Evolutionary conservation across 2,113 vertebrate species (phyloP).

Genomic region (Tinamus guttatus): DNA sequence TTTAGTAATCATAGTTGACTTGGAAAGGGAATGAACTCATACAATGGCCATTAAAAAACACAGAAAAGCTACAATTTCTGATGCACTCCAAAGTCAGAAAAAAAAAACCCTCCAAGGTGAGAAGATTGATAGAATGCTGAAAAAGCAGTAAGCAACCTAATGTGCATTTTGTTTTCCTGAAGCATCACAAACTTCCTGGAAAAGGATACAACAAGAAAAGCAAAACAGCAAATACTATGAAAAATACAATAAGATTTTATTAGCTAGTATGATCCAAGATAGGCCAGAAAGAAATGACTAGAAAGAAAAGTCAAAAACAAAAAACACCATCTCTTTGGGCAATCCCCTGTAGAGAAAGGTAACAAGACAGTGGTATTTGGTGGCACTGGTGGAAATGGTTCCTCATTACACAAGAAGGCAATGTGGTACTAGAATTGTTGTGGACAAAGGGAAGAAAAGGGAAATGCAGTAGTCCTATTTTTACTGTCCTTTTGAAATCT

Average conservation of each 20-base stretch:
- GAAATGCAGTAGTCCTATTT: background rate
- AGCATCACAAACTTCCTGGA: background rate
- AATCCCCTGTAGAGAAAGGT: background rate
- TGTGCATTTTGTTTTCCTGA: background rate
- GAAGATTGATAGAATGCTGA: background rate
- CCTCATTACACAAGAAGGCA: background rate
- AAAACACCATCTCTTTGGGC: background rate
- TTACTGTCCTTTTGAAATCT: background rate
- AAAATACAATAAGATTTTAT: background rate
- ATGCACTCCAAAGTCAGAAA: background rate
- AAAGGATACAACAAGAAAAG: background rate
- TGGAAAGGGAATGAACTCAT: background rate
- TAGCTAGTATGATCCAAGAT: background rate
- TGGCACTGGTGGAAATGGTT: background rate
- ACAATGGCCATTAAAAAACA: background rate
- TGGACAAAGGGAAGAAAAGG: background rate
- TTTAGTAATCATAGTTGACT: background rate
- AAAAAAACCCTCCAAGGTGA: background rate
- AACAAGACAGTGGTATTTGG: accelerated
- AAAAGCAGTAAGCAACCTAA: background rate
- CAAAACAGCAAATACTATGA: background rate
- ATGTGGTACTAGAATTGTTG: background rate
- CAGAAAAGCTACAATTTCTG: background rate
- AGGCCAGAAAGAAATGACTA: background rate
- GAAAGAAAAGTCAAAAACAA: background rate